phyloP scores from a whole-genome alignment of 2,797 vertebrate species.

The Pantherophis vulpinus region DNA sequence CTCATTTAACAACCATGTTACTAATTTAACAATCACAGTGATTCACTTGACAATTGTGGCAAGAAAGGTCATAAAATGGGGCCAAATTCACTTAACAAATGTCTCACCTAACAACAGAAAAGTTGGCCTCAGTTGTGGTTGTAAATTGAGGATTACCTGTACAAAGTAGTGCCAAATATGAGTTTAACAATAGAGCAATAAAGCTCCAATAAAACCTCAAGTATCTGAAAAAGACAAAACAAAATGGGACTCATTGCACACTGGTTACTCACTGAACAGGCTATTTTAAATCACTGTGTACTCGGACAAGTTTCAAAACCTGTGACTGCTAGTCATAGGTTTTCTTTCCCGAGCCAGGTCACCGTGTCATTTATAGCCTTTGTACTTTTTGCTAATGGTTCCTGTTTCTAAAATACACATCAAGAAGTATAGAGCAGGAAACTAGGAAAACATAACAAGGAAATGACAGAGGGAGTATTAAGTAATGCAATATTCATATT shows the following conservation, averaged over 20 bases:
- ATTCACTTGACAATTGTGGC: neutral
- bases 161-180: slow-evolving; percentile 4
- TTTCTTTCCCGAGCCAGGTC: neutral
- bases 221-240: neutral
- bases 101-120: neutral
- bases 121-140: neutral
- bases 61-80: neutral
- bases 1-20: neutral
- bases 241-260: slow-evolving; percentile 11
- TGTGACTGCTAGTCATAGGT: neutral
- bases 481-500: neutral
- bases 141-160: neutral
- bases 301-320: slow-evolving; percentile 23
- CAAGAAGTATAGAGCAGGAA: slow-evolving; percentile 2
- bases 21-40: neutral
- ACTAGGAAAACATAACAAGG: rapidly evolving
- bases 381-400: slow-evolving; percentile 1
- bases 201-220: neutral
- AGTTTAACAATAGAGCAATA: slow-evolving; percentile 15
- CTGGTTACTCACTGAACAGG: neutral
- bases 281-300: slow-evolving; percentile 21
- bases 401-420: neutral
- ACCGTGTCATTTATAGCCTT: neutral
- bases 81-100: neutral
- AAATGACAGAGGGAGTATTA: neutral